phyloP scores from a whole-genome alignment of 2,888 invertebrate species.

The Drosophila buzzatii region DNA sequence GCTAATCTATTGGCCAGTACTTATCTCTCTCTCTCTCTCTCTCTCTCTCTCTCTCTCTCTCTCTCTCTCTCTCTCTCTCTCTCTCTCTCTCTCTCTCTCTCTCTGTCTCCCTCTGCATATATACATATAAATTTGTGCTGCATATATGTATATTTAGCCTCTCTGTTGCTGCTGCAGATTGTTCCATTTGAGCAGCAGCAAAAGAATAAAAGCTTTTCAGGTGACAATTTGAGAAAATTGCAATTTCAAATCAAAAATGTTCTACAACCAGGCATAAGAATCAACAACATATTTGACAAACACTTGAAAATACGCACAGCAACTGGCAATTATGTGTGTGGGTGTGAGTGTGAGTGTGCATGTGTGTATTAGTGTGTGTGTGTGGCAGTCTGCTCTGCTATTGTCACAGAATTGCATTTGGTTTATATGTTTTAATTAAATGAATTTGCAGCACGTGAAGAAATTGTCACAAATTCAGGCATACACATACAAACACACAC shows the following conservation, averaged over 20 bases:
- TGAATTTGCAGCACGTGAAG: slow-evolving; percentile 41
- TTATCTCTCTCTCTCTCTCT: not conserved
- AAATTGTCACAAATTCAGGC: slow-evolving; percentile 20
- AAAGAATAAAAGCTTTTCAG: slow-evolving; percentile 2
- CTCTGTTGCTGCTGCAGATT: not conserved
- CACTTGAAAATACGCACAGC: slow-evolving; percentile 16
- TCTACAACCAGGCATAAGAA: slow-evolving; percentile 28
- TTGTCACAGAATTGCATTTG: slow-evolving; percentile 24
- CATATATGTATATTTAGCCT: not conserved
- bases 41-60: too few species aligned
- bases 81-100: too few species aligned
- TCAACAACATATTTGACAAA: slow-evolving; percentile 31
- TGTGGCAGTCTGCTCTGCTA: slow-evolving; percentile 3
- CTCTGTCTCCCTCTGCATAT: not conserved
- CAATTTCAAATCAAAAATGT: slow-evolving; percentile 30
- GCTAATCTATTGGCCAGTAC: slow-evolving; percentile 28
- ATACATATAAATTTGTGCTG: not conserved
- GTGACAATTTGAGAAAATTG: slow-evolving; percentile 39
- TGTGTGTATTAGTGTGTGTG: slow-evolving; percentile 9
- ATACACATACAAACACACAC: not conserved
- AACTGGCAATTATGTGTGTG: not conserved
- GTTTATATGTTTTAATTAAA: slow-evolving; percentile 54
- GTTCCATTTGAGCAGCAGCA: not conserved
- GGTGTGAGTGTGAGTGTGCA: slow-evolving; percentile 11
- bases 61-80: too few species aligned